These are phyloP conservation scores for Neomorphus geoffroyi DNA, from an alignment of 2,797 vertebrate genomes.

Conservation along the genomic window DNA sequence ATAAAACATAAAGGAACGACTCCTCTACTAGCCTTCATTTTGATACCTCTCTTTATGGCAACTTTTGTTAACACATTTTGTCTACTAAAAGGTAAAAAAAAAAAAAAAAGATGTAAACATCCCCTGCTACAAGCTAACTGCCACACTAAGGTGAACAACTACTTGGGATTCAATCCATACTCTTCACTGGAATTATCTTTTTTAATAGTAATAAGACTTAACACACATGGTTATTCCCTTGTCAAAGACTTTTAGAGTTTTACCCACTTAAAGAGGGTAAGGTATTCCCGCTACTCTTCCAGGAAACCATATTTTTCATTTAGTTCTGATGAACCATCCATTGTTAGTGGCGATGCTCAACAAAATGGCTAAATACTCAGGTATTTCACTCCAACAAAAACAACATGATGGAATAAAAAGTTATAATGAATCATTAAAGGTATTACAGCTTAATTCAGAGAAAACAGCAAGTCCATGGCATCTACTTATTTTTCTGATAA, in stretches of 20 bases:
- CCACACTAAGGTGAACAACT: not conserved
- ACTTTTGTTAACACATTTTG: not conserved
- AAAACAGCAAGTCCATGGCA: not conserved
- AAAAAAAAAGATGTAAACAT: not conserved
- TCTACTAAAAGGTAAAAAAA: not conserved
- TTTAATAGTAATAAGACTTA: too few species aligned
- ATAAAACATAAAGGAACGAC: not conserved
- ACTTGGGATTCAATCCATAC: not conserved
- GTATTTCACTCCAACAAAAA: not conserved
- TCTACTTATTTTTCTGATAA: not conserved
- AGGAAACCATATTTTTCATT: not conserved
- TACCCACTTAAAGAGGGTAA: not conserved
- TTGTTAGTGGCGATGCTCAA: not conserved
- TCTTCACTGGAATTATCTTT: too few species aligned
- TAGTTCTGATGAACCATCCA: not conserved
- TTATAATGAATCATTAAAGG: not conserved
- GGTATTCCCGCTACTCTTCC: not conserved
- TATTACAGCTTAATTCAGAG: not conserved
- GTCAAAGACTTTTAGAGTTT: not conserved
- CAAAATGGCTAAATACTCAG: not conserved
- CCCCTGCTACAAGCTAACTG: not conserved
- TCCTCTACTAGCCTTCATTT: not conserved
- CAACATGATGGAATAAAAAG: not conserved
- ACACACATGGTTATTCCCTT: fast-evolving
- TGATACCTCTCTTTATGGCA: not conserved